Percentiles rank a stretch among this genome's conserved stretches.
These are phyloP conservation scores for Sanderia malayensis DNA, from an alignment of 30 jellyfish, hydroid and myxozoan genomes.

Conservation along the genomic window DNA sequence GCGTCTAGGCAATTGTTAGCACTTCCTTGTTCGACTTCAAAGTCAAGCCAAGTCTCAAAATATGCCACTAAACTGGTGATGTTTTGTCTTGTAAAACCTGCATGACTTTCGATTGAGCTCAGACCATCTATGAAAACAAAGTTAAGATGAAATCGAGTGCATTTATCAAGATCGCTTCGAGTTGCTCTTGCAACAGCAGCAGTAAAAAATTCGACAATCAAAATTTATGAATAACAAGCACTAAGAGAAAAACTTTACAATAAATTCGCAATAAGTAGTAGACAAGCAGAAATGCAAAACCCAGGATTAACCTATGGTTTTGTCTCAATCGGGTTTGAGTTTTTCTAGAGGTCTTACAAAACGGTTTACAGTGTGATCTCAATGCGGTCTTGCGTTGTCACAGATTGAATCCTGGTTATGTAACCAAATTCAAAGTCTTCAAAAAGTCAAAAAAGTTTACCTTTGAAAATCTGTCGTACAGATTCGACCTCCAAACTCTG, in stretches of 20 bases:
- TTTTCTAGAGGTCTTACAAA: neutral
- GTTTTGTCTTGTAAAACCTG: neutral
- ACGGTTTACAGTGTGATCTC: neutral
- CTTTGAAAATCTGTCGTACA: conserved; percentile 29
- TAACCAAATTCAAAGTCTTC: neutral
- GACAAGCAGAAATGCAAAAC: too few species aligned
- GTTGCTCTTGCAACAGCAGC: too few species aligned
- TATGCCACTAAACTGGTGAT: neutral
- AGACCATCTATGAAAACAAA: conserved; percentile 5
- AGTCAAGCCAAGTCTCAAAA: conserved; percentile 12
- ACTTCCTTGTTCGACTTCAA: conserved; percentile 21
- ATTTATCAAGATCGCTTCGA: too few species aligned
- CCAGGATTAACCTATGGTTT: neutral
- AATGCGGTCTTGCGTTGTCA: neutral
- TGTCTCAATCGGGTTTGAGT: neutral
- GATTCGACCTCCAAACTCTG: neutral
- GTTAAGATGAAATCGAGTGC: too few species aligned
- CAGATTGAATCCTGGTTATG: neutral
- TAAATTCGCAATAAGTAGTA: too few species aligned
- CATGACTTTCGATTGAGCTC: neutral
- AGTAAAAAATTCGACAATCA: too few species aligned
- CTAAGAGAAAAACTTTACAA: too few species aligned
- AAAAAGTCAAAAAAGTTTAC: conserved; percentile 12
- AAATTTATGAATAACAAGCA: too few species aligned
- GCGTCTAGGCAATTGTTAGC: conserved; percentile 3